phyloP scores from a whole-genome alignment of 2,888 invertebrate species.

The Aplocera efformata region DNA sequence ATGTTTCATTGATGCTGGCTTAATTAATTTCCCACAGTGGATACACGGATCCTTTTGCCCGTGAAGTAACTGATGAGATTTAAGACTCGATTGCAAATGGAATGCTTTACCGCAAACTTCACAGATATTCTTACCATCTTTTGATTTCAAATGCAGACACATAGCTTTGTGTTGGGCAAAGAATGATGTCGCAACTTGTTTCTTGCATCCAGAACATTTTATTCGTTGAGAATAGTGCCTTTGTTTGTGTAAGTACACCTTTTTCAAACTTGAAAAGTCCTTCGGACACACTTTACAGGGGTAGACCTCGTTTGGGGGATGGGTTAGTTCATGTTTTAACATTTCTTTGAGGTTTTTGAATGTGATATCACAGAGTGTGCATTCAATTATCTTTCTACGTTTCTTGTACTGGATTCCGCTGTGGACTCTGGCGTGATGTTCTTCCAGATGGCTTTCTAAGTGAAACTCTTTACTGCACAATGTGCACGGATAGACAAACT shows the following conservation, averaged over 20 bases:
- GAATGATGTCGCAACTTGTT: conserved; percentile 38
- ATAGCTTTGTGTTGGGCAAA: conserved; percentile 39
- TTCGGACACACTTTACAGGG: conserved; percentile 47
- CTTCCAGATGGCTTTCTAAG: conserved; percentile 35
- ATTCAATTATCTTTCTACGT: conserved; percentile 45
- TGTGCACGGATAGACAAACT: conserved; percentile 39
- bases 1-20: conserved; percentile 34
- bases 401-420: conserved; percentile 48
- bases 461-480: conserved; percentile 46
- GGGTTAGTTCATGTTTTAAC: conserved; percentile 40
- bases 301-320: conserved; percentile 33
- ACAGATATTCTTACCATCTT: conserved; percentile 28
- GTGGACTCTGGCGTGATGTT: conserved; percentile 46
- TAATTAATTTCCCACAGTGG: conserved; percentile 34
- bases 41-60: conserved; percentile 35
- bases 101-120: conserved; percentile 43
- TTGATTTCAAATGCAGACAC: conserved; percentile 29
- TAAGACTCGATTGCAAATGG: conserved; percentile 31
- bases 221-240: conserved; percentile 43
- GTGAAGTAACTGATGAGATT: conserved; percentile 38
- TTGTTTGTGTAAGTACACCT: conserved; percentile 45
- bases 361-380: conserved; percentile 45
- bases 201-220: conserved; percentile 42
- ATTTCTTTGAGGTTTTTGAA: conserved; percentile 44
- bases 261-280: conserved; percentile 39